Percentiles rank a stretch among this genome's conserved stretches.
phyloP scores from a whole-genome alignment of 1,140 invertebrate genomes.

The Archivesica marissinica region DNA sequence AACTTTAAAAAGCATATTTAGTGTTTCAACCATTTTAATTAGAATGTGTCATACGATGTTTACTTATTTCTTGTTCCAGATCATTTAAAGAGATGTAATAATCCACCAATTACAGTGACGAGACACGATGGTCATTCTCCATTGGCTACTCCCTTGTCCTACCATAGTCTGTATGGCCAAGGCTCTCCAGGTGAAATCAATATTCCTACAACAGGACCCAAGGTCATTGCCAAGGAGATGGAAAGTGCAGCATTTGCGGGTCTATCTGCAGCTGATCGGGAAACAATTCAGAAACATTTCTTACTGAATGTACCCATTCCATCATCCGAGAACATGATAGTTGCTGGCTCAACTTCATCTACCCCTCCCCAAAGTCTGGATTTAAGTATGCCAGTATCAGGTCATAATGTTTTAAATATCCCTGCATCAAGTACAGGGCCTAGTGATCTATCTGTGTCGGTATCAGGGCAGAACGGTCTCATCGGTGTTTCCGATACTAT shows the following conservation, averaged over 20 bases:
- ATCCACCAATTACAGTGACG: constrained; percentile 52
- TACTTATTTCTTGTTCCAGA: constrained; percentile 33
- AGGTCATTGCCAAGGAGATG: constrained; percentile 57
- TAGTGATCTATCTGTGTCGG: constrained; percentile 36
- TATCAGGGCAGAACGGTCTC: constrained; percentile 32
- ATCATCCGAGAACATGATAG: constrained; percentile 29
- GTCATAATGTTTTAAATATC: constrained; percentile 38
- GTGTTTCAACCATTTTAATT: too few relatives aligned
- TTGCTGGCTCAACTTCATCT: constrained; percentile 47
- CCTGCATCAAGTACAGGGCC: constrained; percentile 42
- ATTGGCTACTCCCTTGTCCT: constrained; percentile 26
- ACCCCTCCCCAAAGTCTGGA: constrained; percentile 54
- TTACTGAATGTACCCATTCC: constrained; percentile 55
- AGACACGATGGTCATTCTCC: constrained; percentile 45
- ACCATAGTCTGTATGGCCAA: constrained; percentile 39
- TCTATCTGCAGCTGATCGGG: constrained; percentile 47
- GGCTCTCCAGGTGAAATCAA: constrained; percentile 50
- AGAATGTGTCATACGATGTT: too few relatives aligned
- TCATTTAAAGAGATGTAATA: constrained; percentile 55
- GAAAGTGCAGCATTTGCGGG: constrained; percentile 54
- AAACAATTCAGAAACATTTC: constrained; percentile 63
- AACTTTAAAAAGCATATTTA: too few relatives aligned
- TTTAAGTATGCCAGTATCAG: constrained; percentile 51
- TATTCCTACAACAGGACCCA: constrained; percentile 51
- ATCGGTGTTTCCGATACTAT: constrained; percentile 25